Evolutionary conservation across 2,888 invertebrate genomes (phyloP).

Genomic region (Lasioglossum malachurum): DNA sequence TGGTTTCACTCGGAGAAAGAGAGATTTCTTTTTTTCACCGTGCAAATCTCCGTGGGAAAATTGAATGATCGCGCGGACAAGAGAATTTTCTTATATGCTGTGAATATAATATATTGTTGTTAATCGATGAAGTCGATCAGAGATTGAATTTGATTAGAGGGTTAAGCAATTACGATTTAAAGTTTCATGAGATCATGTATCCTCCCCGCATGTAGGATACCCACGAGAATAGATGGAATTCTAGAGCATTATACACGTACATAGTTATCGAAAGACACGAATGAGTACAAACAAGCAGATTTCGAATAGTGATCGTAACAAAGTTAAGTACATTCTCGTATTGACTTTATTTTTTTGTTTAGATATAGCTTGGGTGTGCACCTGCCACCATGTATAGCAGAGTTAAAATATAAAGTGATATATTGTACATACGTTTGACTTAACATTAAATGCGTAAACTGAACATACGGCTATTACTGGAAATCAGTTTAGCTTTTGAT

Average conservation of each 20-base stretch:
- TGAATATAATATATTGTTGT: background rate
- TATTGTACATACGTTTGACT: conserved; percentile 56
- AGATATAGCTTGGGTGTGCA: conserved; percentile 83
- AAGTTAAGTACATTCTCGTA: conserved; percentile 63
- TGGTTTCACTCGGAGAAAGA: too few species aligned
- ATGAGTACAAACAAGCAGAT: conserved; percentile 53
- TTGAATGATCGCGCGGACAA: background rate
- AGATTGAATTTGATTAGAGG: conserved; percentile 38
- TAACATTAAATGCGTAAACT: conserved; percentile 64
- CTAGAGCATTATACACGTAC: conserved; percentile 9
- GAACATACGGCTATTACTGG: conserved; percentile 60
- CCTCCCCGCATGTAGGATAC: conserved; percentile 84
- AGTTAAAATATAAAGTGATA: conserved; percentile 74
- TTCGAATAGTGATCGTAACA: conserved; percentile 44
- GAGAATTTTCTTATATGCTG: background rate
- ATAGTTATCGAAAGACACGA: conserved; percentile 22
- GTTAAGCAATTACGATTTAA: conserved; percentile 61
- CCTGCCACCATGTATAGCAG: conserved; percentile 82
- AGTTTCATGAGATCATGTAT: conserved; percentile 77
- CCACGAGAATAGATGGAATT: conserved; percentile 58
- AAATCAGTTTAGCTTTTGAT: conserved; percentile 66
- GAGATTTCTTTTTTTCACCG: too few species aligned
- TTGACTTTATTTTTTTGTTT: conserved; percentile 39
- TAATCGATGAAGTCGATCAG: background rate
- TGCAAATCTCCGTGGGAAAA: too few species aligned